These are phyloP conservation scores for Drosophila infuscata DNA, from an alignment of 2,888 invertebrate species.

Conservation along the genomic window DNA sequence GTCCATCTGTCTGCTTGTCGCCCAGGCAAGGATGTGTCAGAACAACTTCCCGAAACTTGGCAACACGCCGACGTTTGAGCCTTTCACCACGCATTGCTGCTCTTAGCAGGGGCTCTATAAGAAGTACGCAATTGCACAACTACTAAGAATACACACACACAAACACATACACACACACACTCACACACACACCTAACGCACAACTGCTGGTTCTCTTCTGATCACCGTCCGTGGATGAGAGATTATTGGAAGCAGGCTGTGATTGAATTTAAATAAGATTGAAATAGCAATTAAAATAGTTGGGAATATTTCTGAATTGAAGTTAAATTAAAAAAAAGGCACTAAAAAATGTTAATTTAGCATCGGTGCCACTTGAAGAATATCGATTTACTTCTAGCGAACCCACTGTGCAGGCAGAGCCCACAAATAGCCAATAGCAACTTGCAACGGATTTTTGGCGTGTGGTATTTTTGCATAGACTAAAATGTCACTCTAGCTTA, in stretches of 20 bases:
- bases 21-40: slow-evolving; percentile 61
- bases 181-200: background rate
- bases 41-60: slow-evolving; percentile 51
- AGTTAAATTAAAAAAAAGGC: background rate
- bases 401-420: slow-evolving; percentile 9
- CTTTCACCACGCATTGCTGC: slow-evolving; percentile 50
- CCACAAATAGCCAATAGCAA: slow-evolving; percentile 10
- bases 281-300: background rate
- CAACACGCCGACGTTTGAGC: slow-evolving; percentile 35
- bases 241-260: background rate
- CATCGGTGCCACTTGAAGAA: background rate
- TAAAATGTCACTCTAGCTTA: slow-evolving; percentile 17
- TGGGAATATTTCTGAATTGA: background rate
- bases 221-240: background rate
- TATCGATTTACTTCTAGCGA: background rate
- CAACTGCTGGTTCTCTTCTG: background rate
- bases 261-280: background rate
- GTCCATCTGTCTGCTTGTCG: slow-evolving; percentile 33
- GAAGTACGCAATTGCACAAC: slow-evolving; percentile 1
- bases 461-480: slow-evolving; percentile 33
- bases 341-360: background rate
- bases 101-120: slow-evolving; percentile 16
- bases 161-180: background rate
- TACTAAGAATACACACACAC: background rate
- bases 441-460: slow-evolving; percentile 26